Percentiles rank a stretch among this genome's conserved stretches.
Evolutionary conservation across 2,113 vertebrate genomes (phyloP).

Genomic region (Balaenoptera acutorostrata): DNA sequence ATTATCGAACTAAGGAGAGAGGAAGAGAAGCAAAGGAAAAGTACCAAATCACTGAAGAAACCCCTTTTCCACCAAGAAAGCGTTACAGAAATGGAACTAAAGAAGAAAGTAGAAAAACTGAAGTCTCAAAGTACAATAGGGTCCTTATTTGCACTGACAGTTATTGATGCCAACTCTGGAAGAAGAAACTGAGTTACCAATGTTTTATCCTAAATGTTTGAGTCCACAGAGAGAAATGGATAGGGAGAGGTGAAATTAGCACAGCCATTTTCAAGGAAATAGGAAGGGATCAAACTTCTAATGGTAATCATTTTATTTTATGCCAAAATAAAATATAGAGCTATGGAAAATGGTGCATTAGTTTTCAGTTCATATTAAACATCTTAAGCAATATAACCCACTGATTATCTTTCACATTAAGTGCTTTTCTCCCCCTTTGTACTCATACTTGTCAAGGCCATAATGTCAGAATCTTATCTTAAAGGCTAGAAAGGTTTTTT

Average conservation of each 20-base stretch:
- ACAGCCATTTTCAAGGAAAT: slow-evolving; percentile 28
- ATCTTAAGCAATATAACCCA: not conserved
- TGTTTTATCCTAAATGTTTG: slow-evolving; percentile 25
- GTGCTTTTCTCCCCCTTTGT: not conserved
- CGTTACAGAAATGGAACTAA: not conserved
- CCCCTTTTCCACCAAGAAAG: slow-evolving; percentile 29
- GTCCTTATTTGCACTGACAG: slow-evolving; percentile 15
- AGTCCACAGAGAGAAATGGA: not conserved
- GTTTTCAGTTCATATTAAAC: slow-evolving; percentile 35
- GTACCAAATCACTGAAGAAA: slow-evolving; percentile 38
- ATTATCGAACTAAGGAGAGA: slow-evolving; percentile 18
- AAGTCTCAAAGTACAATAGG: not conserved
- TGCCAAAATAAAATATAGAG: slow-evolving; percentile 23
- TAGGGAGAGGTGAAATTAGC: not conserved
- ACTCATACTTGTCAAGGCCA: not conserved
- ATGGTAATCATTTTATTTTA: slow-evolving; percentile 24
- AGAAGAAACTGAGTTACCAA: slow-evolving; percentile 18
- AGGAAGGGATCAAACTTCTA: not conserved
- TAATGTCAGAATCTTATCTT: not conserved
- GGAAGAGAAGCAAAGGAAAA: slow-evolving; percentile 10
- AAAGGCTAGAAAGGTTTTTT: not conserved
- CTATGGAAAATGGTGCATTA: not conserved
- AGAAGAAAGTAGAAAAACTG: slow-evolving; percentile 16
- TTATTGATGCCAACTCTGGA: not conserved
- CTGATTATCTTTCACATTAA: slow-evolving; percentile 13